phyloP scores from a whole-genome alignment of 2,113 vertebrate species.

The Rhipidura dahli region DNA sequence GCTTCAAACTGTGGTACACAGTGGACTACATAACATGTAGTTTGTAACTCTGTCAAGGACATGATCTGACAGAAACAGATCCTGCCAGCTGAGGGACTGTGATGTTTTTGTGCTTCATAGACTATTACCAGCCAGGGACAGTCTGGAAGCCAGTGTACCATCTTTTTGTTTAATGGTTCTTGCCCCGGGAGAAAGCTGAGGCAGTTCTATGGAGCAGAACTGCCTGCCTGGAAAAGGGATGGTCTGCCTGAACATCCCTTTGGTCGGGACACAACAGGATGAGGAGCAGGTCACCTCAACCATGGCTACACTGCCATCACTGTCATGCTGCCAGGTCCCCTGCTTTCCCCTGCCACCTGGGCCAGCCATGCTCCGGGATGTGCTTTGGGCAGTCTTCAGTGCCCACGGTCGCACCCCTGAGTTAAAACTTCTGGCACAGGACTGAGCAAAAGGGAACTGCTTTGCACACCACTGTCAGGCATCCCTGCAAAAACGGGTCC shows the following conservation, averaged over 20 bases:
- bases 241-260: neutral
- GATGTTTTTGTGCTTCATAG: neutral
- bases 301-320: neutral
- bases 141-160: neutral
- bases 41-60: neutral
- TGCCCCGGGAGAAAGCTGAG: neutral
- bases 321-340: rapidly evolving
- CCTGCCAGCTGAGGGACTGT: neutral
- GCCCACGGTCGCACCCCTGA: neutral
- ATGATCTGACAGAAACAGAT: neutral
- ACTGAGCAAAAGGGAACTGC: neutral
- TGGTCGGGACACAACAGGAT: rapidly evolving
- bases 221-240: neutral
- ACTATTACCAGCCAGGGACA: neutral
- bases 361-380: neutral
- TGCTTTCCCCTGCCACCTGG: neutral
- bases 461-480: neutral
- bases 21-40: neutral
- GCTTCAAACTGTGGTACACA: neutral
- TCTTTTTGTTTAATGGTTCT: neutral
- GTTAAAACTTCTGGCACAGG: neutral
- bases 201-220: neutral
- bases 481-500: neutral
- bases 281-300: neutral
- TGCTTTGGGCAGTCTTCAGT: neutral